A percentile compares a stretch with the other conserved stretches of the same genome.
Evolutionary conservation across 2,113 vertebrate genomes (phyloP).

Genomic region (Sapayoa aenigma): DNA sequence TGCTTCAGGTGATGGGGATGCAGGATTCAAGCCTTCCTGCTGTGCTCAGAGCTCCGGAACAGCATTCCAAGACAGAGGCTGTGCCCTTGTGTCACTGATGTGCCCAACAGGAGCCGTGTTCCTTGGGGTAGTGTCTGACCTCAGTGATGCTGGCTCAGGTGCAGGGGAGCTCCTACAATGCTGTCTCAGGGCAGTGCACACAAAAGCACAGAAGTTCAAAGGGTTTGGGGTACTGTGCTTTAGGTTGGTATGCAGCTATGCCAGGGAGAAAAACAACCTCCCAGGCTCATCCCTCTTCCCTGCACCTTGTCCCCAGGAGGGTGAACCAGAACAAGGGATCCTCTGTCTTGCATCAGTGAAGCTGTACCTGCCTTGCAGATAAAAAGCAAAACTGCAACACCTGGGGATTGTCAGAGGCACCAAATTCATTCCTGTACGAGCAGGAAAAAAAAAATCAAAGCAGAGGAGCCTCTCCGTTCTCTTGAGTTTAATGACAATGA

Average conservation of each 20-base stretch:
- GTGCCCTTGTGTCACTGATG: background rate
- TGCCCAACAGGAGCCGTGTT: background rate
- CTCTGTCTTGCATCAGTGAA: background rate
- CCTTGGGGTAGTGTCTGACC: accelerated
- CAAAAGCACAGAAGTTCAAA: accelerated
- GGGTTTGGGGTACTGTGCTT: background rate
- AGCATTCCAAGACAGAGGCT: background rate
- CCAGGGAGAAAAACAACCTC: background rate
- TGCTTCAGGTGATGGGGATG: accelerated
- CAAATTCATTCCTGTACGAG: background rate
- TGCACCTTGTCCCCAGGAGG: background rate
- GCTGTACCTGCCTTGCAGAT: background rate
- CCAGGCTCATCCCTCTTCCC: background rate
- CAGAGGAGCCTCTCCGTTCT: background rate
- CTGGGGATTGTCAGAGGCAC: background rate
- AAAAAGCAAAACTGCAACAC: accelerated
- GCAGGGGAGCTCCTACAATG: background rate
- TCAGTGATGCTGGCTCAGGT: accelerated
- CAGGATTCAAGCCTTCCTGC: background rate
- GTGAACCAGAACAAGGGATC: accelerated
- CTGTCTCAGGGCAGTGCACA: accelerated
- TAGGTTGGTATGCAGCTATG: accelerated
- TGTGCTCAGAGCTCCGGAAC: background rate
- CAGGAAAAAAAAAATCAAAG: background rate
- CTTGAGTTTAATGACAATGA: background rate